Evolutionary conservation across 2,797 vertebrate species (phyloP), one percentile per base, ranked within the genome.

Genomic region (Platalea minor): DNA sequence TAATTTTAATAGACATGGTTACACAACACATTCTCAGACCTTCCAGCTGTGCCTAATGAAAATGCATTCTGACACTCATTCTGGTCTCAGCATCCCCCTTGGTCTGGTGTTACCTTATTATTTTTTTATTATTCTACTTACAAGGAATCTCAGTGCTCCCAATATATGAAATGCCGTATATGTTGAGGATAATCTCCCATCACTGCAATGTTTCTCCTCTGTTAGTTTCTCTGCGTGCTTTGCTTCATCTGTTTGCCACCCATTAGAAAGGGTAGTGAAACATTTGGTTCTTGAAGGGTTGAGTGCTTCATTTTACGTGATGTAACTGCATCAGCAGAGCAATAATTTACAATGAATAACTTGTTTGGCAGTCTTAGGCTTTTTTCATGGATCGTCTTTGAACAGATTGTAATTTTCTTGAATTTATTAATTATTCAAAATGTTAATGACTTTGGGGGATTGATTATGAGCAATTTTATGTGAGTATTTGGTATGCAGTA

Each of bases 361-460:
- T 81, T 89, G 57, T 89, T 87, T 91, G 80, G 25, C 75, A 90
- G 51, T 91, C 64, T 67, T 51, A 39, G 57, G 37, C 67, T 91
- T 85, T 92, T 97, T 92, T 70, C 69, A 31, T 76, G 48, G 41
- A 59, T 60, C 77, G 31, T 45, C 73, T 96, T 94, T 80, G 77
- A 96, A 94, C 68, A 95, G 83, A 88, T 74, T 93, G 89, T 63
- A 61, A 72, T 85, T 94, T 95, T 95, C 87, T 91, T 93, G 78
- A 83, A 75, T 76, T 54, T 95, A 96, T 95, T 92, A 94, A 96
- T 95, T 96, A 96, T 96, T 96, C 83, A 96, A 72, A 97, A 95
- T 94, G 87, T 84, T 95, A 91, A 94, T 92, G 69, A 85, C 85
- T 91, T 81, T 63, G 46, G 31, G 39, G 77, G 63, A 89, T 70